These are phyloP conservation scores for Matsumyia berberina DNA, from an alignment of 2,888 invertebrate species.

Conservation along the genomic window DNA sequence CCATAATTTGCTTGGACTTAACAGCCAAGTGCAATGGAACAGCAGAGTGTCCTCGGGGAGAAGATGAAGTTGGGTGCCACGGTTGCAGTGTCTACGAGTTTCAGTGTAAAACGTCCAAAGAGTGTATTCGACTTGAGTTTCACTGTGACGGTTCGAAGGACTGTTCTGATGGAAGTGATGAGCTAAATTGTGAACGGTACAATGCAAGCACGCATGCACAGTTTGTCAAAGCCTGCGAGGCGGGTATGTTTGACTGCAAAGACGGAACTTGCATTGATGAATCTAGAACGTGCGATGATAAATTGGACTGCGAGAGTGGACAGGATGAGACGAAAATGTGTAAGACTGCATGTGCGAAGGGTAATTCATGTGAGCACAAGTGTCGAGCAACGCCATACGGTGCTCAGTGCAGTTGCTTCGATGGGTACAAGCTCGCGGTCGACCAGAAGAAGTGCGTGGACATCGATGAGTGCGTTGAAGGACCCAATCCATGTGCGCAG, in stretches of 20 bases:
- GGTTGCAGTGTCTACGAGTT: constrained; percentile 87
- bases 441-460: constrained; percentile 88
- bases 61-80: constrained; percentile 88
- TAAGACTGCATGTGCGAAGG: constrained; percentile 83
- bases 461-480: constrained; percentile 88
- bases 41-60: constrained; percentile 89
- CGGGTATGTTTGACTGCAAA: constrained; percentile 85
- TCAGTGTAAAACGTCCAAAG: constrained; percentile 86
- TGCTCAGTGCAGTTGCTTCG: constrained; percentile 87
- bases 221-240: constrained; percentile 79
- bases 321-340: constrained; percentile 90
- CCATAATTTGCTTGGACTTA: constrained; percentile 80
- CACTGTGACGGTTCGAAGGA: constrained; percentile 87
- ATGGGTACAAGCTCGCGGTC: constrained; percentile 86
- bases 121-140: constrained; percentile 86
- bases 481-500: constrained; percentile 87
- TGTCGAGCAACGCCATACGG: constrained; percentile 89
- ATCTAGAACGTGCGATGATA: constrained; percentile 87
- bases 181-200: constrained; percentile 85
- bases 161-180: constrained; percentile 91
- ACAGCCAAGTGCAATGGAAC: constrained; percentile 87
- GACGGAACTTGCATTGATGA: constrained; percentile 88
- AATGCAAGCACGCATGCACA: constrained; percentile 76
- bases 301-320: constrained; percentile 88
- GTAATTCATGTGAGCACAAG: constrained; percentile 84